Base-by-base conservation (phyloP, 2,797 vertebrate genomes). In the Gambelia wislizenii region DNA sequence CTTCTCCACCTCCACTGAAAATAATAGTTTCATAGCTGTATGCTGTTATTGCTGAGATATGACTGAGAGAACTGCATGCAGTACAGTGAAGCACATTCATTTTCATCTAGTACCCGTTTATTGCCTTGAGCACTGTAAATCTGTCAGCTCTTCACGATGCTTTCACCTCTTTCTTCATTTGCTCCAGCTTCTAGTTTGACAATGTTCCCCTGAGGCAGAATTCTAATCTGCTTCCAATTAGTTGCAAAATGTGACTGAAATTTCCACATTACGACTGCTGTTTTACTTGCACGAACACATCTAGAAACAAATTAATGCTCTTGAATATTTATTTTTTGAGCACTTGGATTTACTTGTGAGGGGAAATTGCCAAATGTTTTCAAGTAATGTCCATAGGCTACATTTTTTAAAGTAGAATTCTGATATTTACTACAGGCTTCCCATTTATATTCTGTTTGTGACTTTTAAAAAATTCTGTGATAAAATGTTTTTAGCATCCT, bases 181-280 rank as follows among this genome's bases (percentile, higher is more conserved):
- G 96, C 97, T 96, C 93, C 93, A 94, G 96, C 96, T 97, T 97
- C 97, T 97, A 97, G 97, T 97, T 97, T 97, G 97, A 97, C 97
- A 97, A 96, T 96, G 97, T 96, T 97, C 97, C 97, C 97, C 96
- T 91, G 97, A 97, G 97, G 97, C 96, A 92, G 96, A 97, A 97
- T 97, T 97, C 96, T 97, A 97, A 98, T 97, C 97, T 98, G 97
- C 96, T 98, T 97, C 97, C 97, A 97, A 98, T 98, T 97, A 97
- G 97, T 97, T 97, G 96, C 96, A 97, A 97, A 97, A 97, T 97
- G 97, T 97, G 97, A 97, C 97, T 97, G 96, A 97, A 97, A 97
- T 97, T 97, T 97, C 97, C 96, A 97, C 96, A 96, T 97, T 97
- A 97, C 95, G 95, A 96, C 96, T 97, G 96, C 96, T 97, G 96